Evolutionary conservation across 1,140 invertebrate genomes (phyloP), one percentile per base, ranked within the genome.

Genomic region (Vollenhovia emeryi): DNA sequence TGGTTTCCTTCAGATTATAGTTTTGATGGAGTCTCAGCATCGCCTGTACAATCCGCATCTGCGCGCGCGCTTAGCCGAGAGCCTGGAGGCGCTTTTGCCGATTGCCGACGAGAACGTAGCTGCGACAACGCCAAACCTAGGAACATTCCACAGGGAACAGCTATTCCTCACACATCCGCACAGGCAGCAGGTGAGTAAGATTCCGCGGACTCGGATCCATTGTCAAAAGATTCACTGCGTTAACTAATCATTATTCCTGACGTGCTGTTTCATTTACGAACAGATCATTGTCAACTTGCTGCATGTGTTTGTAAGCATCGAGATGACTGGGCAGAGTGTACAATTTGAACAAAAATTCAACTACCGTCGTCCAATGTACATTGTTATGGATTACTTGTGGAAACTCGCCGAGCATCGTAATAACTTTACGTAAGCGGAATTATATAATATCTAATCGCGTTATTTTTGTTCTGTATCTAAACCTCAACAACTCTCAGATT

Each of bases 341-440:
- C 97, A 98, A 92, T 99, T 99, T 95, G 98, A 99, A 93, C 98
- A 99, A 94, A 99, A 99, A 94, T 99, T 99, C 93, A 99, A 99
- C 93, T 99, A 99, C 93, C 96, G 99, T 52, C 95, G 98, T 76
- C 98, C 98, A 8, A 99, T 99, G 98, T 99, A 99, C 93, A 96
- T 97, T 64, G 97, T 99, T 1, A 98, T 99, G 96, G 97, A 98
- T 91, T 99, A 98, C 95, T 95, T 99, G 15, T 99, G 98, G 98
- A 96, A 96, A 52, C 96, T 97, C 76, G 94, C 96, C 21, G 96
- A 98, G 89, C 97, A 98, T 91, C 95, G 96, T 86, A 92, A 97
- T 64, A 96, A 96, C 91, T 98, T 99, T 89, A 97, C 96, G 97
- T 98, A 95, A 95, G 95, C 95, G 75, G 50, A n/a, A 76, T 79